Conservation (phyloP, 2,888 invertebrate species). For the Caprella mutica region DNA sequence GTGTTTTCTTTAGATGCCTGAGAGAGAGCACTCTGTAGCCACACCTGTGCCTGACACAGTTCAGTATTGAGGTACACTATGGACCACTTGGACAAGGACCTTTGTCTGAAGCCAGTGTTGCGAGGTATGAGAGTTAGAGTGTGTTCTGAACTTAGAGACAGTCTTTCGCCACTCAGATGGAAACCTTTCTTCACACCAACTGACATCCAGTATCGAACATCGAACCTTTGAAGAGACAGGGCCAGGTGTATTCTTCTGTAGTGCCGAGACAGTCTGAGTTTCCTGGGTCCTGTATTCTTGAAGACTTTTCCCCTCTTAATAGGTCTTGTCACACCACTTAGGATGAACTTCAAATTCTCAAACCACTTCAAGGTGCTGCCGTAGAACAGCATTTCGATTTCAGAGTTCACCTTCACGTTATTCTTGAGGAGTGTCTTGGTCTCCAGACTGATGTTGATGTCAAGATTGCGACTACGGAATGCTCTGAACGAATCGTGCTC, state of each 20-base stretch:
- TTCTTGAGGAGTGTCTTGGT: slow-evolving; percentile 50
- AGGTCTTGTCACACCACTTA: slow-evolving; percentile 82
- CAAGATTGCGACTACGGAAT: slow-evolving; percentile 76
- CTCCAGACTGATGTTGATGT: slow-evolving; percentile 64
- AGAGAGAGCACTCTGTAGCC: slow-evolving; percentile 65
- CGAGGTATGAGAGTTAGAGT: slow-evolving; percentile 56
- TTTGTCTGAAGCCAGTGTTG: slow-evolving; percentile 68
- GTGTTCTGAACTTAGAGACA: slow-evolving; percentile 61
- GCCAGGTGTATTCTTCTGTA: slow-evolving; percentile 75
- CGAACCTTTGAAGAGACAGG: slow-evolving; percentile 49
- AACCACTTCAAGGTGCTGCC: slow-evolving; percentile 93
- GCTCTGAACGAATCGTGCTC: slow-evolving; percentile 49
- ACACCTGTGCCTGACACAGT: slow-evolving; percentile 52
- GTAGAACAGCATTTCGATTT: slow-evolving; percentile 56
- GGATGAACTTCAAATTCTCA: slow-evolving; percentile 81
- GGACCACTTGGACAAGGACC: slow-evolving; percentile 80
- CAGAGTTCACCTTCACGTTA: slow-evolving; percentile 36
- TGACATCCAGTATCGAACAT: slow-evolving; percentile 32
- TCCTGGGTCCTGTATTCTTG: slow-evolving; percentile 66
- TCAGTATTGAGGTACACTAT: slow-evolving; percentile 89
- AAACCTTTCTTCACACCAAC: slow-evolving; percentile 35
- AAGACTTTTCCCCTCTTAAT: slow-evolving; percentile 84
- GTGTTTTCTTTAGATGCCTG: too few species aligned
- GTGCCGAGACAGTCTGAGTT: slow-evolving; percentile 84
- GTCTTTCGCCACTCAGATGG: slow-evolving; percentile 41